These are phyloP conservation scores for Mustelus asterias DNA, from an alignment of 2,113 vertebrate species.

Conservation along the genomic window DNA sequence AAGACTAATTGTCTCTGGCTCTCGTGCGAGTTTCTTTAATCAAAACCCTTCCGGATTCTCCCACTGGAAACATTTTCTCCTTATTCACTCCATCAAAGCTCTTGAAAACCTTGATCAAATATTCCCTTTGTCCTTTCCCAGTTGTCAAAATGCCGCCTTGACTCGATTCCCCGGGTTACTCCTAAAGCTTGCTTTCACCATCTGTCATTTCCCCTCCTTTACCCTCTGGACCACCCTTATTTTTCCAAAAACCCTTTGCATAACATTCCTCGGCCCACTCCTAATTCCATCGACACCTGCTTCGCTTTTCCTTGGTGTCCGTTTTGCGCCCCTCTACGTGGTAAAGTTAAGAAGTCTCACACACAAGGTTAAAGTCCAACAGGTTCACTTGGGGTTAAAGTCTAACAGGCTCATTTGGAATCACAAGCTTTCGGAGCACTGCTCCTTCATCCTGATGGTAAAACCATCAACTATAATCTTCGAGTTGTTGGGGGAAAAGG, in stretches of 20 bases:
- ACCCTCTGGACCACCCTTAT: not conserved
- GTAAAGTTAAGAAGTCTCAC: not conserved
- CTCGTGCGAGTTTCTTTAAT: not conserved
- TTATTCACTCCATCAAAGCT: not conserved
- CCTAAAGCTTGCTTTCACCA: not conserved
- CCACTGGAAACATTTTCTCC: not conserved
- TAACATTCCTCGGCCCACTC: not conserved
- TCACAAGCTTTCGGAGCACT: not conserved
- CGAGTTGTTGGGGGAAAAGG: not conserved
- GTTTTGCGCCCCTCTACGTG: not conserved
- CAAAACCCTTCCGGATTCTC: not conserved
- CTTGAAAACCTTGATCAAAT: not conserved
- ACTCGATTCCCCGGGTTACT: not conserved
- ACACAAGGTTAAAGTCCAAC: too few relatives aligned
- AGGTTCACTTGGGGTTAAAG: too few relatives aligned
- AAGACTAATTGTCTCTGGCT: not conserved
- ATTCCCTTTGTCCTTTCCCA: not conserved
- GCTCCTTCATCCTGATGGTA: not conserved
- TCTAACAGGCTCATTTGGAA: not conserved
- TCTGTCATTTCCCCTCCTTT: not conserved
- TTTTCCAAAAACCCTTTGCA: not conserved
- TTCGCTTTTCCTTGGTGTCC: not conserved
- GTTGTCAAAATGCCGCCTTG: not conserved
- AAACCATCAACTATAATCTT: not conserved
- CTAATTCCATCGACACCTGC: not conserved